phyloP scores from a whole-genome alignment of 2,113 vertebrate genomes.

The Carassius auratus region DNA sequence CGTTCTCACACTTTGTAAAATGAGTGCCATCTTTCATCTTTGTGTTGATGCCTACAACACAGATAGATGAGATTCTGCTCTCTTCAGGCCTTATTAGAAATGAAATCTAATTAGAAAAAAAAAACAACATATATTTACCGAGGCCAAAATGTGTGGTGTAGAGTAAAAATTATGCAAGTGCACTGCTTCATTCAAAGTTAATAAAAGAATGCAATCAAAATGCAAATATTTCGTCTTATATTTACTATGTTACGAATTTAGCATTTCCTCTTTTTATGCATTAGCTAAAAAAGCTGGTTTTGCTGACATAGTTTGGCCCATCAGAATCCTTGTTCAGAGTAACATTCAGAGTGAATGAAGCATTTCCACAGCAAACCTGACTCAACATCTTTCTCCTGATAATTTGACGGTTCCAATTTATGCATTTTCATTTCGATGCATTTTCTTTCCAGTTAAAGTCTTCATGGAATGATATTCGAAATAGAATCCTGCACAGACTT shows the following conservation, averaged over 20 bases:
- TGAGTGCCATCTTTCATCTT: neutral
- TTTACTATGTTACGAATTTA: too few relatives aligned
- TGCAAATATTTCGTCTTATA: neutral
- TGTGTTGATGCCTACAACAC: neutral
- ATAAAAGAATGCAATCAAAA: constrained; percentile 10
- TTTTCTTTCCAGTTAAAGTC: neutral
- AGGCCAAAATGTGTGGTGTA: neutral
- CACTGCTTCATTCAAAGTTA: neutral
- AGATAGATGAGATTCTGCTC: neutral
- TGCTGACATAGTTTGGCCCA: neutral
- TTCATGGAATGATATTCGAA: neutral
- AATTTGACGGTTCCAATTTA: neutral
- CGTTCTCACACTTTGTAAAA: neutral
- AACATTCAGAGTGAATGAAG: neutral
- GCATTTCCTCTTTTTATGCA: neutral
- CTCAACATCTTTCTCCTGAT: neutral
- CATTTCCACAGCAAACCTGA: neutral
- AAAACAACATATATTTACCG: neutral
- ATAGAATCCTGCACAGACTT: neutral
- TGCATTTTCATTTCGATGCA: neutral
- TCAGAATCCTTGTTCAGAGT: neutral
- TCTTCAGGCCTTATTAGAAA: neutral
- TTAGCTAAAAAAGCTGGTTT: neutral
- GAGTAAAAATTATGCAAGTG: neutral
- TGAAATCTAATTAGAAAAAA: neutral